A percentile compares a stretch with the other conserved stretches of the same genome.
Conservation (phyloP, 2,797 vertebrate species). For the Clamator glandarius region DNA sequence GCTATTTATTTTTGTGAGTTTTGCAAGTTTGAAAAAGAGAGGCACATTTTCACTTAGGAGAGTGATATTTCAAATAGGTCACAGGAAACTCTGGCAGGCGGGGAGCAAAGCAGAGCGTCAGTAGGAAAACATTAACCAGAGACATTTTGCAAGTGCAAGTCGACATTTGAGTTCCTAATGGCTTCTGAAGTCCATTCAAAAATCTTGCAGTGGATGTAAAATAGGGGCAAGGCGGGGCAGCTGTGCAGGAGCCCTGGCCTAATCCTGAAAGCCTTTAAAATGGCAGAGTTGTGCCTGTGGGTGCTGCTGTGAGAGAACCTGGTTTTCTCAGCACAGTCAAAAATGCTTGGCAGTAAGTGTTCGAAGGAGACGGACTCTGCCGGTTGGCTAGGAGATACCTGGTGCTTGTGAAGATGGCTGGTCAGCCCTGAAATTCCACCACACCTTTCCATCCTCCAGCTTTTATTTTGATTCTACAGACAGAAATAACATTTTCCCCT, state of each 20-base stretch:
- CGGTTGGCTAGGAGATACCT: not conserved
- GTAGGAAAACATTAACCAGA: slow-evolving; percentile 72
- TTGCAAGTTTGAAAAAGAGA: slow-evolving; percentile 72
- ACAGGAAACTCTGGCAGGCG: slow-evolving; percentile 68
- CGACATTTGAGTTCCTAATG: slow-evolving; percentile 58
- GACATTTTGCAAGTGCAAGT: slow-evolving; percentile 66
- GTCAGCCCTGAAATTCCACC: not conserved
- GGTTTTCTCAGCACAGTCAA: not conserved
- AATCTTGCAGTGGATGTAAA: slow-evolving; percentile 39
- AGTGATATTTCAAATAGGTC: slow-evolving; percentile 73
- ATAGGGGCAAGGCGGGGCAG: not conserved
- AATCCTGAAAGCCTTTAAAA: not conserved
- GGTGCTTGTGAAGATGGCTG: not conserved
- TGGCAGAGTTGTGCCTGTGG: not conserved
- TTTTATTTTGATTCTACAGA: not conserved
- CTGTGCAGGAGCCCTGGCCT: slow-evolving; percentile 7
- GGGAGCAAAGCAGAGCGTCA: slow-evolving; percentile 34
- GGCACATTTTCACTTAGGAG: slow-evolving; percentile 70
- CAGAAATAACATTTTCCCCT: not conserved
- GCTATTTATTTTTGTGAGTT: slow-evolving; percentile 74
- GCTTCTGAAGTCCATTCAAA: slow-evolving; percentile 65
- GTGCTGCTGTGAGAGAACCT: not conserved
- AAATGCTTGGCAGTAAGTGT: rapidly evolving
- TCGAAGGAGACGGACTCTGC: not conserved
- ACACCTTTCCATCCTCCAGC: not conserved